Percentiles rank a stretch among this genome's conserved stretches.
Evolutionary conservation across 2,113 vertebrate genomes (phyloP).

Genomic region (Greenwoodochromis staneri): DNA sequence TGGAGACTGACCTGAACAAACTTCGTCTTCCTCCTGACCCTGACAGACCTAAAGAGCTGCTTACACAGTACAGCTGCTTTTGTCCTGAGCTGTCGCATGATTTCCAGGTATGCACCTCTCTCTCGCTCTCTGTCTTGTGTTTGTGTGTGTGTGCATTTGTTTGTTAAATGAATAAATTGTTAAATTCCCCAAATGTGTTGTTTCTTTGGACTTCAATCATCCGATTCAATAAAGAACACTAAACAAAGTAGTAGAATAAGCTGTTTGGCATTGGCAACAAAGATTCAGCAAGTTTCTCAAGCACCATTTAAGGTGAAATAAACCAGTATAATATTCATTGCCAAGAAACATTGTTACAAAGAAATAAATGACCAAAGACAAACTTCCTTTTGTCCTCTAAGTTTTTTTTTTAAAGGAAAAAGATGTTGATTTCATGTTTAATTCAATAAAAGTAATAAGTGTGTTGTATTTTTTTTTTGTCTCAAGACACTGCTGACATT

Average conservation of each 20-base stretch:
- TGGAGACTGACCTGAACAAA: constrained; percentile 83
- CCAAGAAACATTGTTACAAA: background rate
- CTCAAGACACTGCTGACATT: rapidly evolving
- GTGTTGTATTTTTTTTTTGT: background rate
- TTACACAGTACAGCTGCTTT: constrained; percentile 74
- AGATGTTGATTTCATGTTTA: background rate
- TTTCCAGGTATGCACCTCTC: constrained; percentile 72
- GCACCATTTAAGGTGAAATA: background rate
- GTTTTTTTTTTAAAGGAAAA: background rate
- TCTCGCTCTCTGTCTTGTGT: background rate
- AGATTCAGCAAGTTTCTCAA: background rate
- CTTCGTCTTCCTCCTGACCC: constrained; percentile 66
- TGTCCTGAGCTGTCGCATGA: constrained; percentile 76
- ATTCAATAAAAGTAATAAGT: background rate
- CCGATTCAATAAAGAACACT: background rate
- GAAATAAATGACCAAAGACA: background rate
- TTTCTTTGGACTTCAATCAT: background rate
- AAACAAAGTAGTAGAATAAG: background rate
- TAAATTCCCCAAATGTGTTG: background rate
- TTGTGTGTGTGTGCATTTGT: background rate
- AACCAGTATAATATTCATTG: background rate
- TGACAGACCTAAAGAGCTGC: constrained; percentile 75
- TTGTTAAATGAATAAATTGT: background rate
- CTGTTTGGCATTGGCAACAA: background rate
- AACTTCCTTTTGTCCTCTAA: background rate